Evolutionary conservation across 2,888 invertebrate species (phyloP).

Genomic region (Opisthograptis luteolata): DNA sequence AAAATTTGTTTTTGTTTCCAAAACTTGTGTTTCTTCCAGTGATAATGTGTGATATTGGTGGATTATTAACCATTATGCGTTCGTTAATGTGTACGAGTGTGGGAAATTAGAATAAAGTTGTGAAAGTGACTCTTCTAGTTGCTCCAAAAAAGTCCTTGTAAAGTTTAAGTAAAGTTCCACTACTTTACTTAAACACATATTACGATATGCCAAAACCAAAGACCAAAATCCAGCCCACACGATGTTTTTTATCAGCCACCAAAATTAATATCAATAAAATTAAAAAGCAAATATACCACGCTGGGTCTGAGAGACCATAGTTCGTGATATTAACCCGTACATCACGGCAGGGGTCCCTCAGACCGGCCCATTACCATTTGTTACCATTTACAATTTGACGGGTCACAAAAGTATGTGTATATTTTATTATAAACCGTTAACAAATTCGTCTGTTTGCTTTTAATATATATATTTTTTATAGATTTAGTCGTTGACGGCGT

Average conservation of each 20-base stretch:
- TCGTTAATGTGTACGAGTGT: too few relatives aligned
- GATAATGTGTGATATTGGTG: too few relatives aligned
- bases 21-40: too few relatives aligned
- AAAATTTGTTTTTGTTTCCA: too few relatives aligned
- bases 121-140: too few relatives aligned
- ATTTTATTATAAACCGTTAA: conserved; percentile 30
- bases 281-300: conserved; percentile 32
- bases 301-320: conserved; percentile 30
- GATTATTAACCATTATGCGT: too few relatives aligned
- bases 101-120: too few relatives aligned
- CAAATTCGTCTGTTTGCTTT: conserved; percentile 38
- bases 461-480: conserved; percentile 25
- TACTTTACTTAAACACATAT: too few relatives aligned
- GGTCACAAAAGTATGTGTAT: conserved; percentile 40
- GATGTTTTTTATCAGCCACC: conserved; percentile 29
- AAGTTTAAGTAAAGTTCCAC: too few relatives aligned
- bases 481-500: conserved; percentile 26
- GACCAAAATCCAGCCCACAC: conserved; percentile 19
- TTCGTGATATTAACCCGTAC: conserved; percentile 36
- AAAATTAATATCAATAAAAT: conserved; percentile 28
- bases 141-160: too few relatives aligned
- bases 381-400: conserved; percentile 54
- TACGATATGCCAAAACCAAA: too few relatives aligned
- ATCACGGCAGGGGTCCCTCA: conserved; percentile 34
- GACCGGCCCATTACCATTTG: conserved; percentile 53